phyloP scores from a whole-genome alignment of 2,888 invertebrate genomes.

The Drosophila mimetica region DNA sequence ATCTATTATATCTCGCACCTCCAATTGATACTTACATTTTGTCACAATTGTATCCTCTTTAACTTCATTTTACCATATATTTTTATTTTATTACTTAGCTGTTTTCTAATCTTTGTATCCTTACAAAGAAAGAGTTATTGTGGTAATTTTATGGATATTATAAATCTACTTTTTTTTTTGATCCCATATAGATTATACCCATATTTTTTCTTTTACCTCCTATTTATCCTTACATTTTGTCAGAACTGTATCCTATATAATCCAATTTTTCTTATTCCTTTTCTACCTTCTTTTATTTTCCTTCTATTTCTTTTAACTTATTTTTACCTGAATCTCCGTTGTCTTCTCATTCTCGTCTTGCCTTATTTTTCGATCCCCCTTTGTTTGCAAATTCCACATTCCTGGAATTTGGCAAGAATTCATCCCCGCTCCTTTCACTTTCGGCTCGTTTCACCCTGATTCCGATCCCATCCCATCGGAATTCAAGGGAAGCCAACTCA shows the following conservation, averaged over 20 bases:
- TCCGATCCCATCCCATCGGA: conserved; percentile 1
- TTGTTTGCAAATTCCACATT: conserved; percentile 10
- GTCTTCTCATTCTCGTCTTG: background rate
- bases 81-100: too few species aligned
- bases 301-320: background rate
- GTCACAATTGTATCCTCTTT: too few species aligned
- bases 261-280: too few species aligned
- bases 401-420: conserved; percentile 29
- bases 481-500: conserved; percentile 11
- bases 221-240: background rate
- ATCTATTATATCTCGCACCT: too few species aligned
- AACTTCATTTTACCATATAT: too few species aligned
- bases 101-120: too few species aligned
- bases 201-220: background rate
- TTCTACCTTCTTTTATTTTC: background rate
- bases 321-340: conserved; percentile 6
- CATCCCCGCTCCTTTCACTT: conserved; percentile 5
- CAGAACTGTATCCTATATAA: background rate
- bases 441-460: conserved; percentile 11
- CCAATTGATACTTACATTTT: too few species aligned
- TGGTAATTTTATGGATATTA: too few species aligned
- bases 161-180: too few species aligned
- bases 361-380: conserved; percentile 16
- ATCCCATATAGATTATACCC: too few species aligned
- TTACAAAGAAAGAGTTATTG: too few species aligned